Base-by-base conservation (phyloP, 2,113 vertebrate genomes). In the Amazona guildingii region DNA sequence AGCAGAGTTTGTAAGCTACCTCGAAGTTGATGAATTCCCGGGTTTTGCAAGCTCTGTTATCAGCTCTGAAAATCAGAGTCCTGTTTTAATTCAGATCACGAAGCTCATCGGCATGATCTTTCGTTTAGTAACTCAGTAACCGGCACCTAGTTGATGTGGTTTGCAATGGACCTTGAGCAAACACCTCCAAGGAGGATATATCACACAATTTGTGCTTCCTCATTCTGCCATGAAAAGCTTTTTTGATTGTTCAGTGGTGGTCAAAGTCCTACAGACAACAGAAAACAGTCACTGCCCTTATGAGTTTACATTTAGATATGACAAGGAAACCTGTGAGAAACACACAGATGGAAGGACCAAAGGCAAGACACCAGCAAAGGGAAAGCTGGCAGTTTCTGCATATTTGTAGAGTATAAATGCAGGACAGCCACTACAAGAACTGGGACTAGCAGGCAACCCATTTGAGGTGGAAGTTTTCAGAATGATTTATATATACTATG, bases 321-420 rank as follows among this genome's bases (percentile, higher is more conserved):
- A 70, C 28, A 81, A 83, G 29, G 55, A 90, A 93, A 81, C 16
- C 63, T 69, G 54, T 24, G 41, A 90, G 83, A 94, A 92, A 78
- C 0, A 4, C 46, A 54, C 70, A 86, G 76, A 84, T 31, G 64
- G 88, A 72, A 43, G 61, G n/a, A 78, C 3, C 0, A 9, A 39
- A 81, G 61, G 17, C 8, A 86, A 80, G 85, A 69, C 77, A 76
- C 8, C 35, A 64, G 46, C 41, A 44, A 74, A 88, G 51, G 51
- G n/a, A 43, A 49, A 67, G 33, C 13, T 37, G 80, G 49, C n/a
- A 59, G 54, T 49, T 59, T 63, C 16, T 55, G 25, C 17, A 0
- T 33, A 20, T 82, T 23, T 55, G 21, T 0, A 6, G 35, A 51
- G 52, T 11, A 27, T 1, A 20, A 70, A 44, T 0, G 0, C 35